These are phyloP conservation scores for Verasper variegatus DNA, from an alignment of 2,113 vertebrate species.

Conservation along the genomic window DNA sequence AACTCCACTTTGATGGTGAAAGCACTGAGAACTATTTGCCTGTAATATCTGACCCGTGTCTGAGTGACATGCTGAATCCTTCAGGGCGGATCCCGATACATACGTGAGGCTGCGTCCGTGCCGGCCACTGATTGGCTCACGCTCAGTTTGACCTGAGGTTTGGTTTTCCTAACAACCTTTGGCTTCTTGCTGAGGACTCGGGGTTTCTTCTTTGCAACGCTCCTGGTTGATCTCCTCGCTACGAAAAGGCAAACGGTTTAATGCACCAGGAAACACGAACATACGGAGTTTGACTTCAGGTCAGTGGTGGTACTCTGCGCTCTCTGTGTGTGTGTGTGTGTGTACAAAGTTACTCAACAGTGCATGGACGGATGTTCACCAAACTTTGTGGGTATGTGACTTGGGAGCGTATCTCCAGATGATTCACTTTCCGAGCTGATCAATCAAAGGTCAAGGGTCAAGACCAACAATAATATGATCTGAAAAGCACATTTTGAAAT, in stretches of 20 bases:
- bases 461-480: not conserved
- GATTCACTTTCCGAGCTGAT: too few species aligned
- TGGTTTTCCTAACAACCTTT: constrained; percentile 36
- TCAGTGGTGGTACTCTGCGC: not conserved
- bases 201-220: constrained; percentile 61
- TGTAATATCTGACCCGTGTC: not conserved
- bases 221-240: constrained; percentile 61
- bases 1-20: not conserved
- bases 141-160: constrained; percentile 37
- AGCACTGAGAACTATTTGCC: constrained; percentile 21
- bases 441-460: not conserved
- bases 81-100: constrained; percentile 38
- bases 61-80: constrained; percentile 55
- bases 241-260: constrained; percentile 37
- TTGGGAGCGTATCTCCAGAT: not conserved
- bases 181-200: constrained; percentile 49
- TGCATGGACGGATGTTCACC: not conserved
- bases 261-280: not conserved
- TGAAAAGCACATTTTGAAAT: not conserved
- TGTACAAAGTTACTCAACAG: too few species aligned
- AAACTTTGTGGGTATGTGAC: not conserved
- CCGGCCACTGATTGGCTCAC: not conserved
- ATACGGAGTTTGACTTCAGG: not conserved
- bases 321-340: too few species aligned
- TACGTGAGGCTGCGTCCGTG: constrained; percentile 56